Conservation (phyloP, 2,113 vertebrate species). For the Chaetops frenatus region DNA sequence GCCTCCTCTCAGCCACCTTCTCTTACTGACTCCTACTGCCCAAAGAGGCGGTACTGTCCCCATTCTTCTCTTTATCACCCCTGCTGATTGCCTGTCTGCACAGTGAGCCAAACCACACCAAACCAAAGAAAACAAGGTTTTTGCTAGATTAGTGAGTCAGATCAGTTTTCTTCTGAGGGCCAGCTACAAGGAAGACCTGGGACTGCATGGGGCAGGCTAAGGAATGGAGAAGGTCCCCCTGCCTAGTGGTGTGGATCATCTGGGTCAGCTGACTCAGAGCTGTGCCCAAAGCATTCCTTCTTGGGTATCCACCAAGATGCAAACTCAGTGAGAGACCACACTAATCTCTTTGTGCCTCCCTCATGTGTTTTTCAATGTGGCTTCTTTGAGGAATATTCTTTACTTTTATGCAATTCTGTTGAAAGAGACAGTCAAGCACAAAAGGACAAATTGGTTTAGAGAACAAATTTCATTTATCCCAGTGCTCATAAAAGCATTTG, state of each 20-base stretch:
- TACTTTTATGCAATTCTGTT: neutral
- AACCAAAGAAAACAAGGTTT: neutral
- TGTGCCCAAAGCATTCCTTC: neutral
- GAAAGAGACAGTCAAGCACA: neutral
- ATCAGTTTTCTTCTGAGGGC: neutral
- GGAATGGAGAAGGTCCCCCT: neutral
- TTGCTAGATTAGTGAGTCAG: neutral
- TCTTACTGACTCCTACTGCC: neutral
- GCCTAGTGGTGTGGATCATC: neutral
- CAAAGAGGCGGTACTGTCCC: neutral
- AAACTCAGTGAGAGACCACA: neutral
- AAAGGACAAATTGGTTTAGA: neutral
- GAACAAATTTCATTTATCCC: slow-evolving; percentile 29
- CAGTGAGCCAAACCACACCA: neutral
- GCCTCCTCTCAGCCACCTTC: neutral
- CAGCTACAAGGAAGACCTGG: neutral
- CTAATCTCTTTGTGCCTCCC: neutral
- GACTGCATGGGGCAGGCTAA: neutral
- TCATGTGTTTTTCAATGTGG: neutral
- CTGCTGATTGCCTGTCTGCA: neutral
- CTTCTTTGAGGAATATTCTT: neutral
- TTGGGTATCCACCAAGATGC: neutral
- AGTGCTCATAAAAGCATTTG: neutral
- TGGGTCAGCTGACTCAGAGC: neutral
- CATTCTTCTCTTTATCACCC: accelerated